Base-by-base conservation (phyloP, 2,888 invertebrate species). In the Xanthostigma xanthostigma region DNA sequence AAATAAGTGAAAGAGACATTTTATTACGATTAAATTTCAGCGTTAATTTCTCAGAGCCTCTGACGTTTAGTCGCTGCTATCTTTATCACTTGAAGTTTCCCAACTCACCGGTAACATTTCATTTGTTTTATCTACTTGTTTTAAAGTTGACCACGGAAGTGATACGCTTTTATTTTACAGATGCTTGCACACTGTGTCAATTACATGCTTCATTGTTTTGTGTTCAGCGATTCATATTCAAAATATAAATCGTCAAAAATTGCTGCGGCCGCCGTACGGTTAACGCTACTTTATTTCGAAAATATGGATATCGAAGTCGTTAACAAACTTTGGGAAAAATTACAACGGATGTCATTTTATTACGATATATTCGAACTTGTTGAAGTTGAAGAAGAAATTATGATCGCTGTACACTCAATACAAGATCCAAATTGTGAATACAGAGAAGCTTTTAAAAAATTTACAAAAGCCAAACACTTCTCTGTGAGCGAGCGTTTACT, bases 221-320 rank as follows among this genome's bases (percentile, higher is more conserved):
- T 42, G n/a, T 35, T 52, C 9, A 46, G 46, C 38, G 36, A 13
- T 3, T 14, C 38, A 6, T 52, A 44, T 45, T 48, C 50, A 10
- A 52, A 48, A 9, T n/a, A 46, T 41, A 35, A 35, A 14, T 44
- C 44, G 11, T 52, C 52, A 1, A 40, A 45, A 8, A 41, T 46
- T 37, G 52, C 52, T 10, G 52, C 52, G n/a, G 52, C 46, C n/a
- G 50, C 52, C 2, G 42, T 50, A 42, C 48, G 45, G 6, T 27
- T 27, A 27, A 27, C 27, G 27, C 6, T 27, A 27, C 27, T 36
- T 46, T 50, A 36, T 37, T 45, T 39, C 12, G 44, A 27, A 46
- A 49, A 10, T 33, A 50, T 44, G 40, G 49, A 14, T 8, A 36
- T 37, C 42, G 45, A 6, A 10, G 10, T 17, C 9, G 44, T 10